Evolutionary conservation across 2,113 vertebrate genomes (phyloP), one percentile per base, ranked within the genome.

Genomic region (Cranoglanis bouderius): DNA sequence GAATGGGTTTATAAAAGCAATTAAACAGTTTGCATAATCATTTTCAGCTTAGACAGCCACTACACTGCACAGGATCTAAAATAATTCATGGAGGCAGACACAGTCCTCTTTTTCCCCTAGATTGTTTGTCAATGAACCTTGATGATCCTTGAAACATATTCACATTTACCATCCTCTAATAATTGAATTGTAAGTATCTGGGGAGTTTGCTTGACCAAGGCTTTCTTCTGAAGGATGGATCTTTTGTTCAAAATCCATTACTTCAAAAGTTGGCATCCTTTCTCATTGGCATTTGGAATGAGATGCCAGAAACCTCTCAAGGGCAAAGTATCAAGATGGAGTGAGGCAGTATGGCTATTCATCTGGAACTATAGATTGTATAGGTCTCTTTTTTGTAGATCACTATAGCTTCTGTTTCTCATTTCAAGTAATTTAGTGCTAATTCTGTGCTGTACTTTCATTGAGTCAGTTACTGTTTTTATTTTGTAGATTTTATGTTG

Each of bases 271-370:
- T 91, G 89, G 81, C 89, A 88, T 85, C 74, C 43, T 74, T 88
- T 87, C 88, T 82, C 82, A 84, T 16, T 91, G 89, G 89, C 87
- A 87, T 90, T 90, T 87, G 38, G 38, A 84, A 84, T 82, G 38
- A 84, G 81, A 77, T 89, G 89, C 89, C 91, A 88, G 82, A 85
- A 88, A 90, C 88, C 89, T 70, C 85, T 87, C 87, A 88, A 90
- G 90, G 87, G 83, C 89, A 88, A 91, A 81, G 78, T 19, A 43
- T 49, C 38, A 88, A 84, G 84, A 83, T 72, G 67, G 87, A 82
- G 35, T 53, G 67, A 32, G 32, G 78, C 35, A 32, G 59, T 80
- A 86, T 40, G 3, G 86, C 75, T 24, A 82, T 72, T 87, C 83
- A 88, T 88, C 84, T 86, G 72, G 72, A 77, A 51, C 57, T 82